These are phyloP conservation scores for Clarias pachynema DNA, from an alignment of 2,797 vertebrate species.

Conservation along the genomic window DNA sequence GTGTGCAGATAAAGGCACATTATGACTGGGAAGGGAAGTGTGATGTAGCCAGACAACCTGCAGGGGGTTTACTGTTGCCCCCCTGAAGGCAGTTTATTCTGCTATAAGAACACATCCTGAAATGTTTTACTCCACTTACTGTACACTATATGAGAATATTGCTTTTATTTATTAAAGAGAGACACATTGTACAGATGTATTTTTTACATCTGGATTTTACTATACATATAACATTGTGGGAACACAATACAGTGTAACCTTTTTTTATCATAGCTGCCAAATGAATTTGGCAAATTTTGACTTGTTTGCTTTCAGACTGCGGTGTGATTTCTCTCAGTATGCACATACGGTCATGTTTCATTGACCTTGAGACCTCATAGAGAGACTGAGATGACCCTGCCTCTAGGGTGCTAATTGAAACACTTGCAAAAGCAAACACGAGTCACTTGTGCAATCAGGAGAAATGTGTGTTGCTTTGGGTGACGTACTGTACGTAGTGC, in stretches of 20 bases:
- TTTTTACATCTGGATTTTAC: not conserved
- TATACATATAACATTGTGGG: not conserved
- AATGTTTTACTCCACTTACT: not conserved
- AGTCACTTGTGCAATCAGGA: slow-evolving; percentile 5
- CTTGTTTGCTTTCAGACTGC: not conserved
- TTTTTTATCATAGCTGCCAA: not conserved
- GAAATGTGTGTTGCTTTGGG: not conserved
- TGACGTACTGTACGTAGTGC: not conserved
- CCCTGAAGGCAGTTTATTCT: not conserved
- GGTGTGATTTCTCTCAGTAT: not conserved
- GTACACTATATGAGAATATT: not conserved
- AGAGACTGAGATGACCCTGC: not conserved
- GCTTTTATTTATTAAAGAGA: not conserved
- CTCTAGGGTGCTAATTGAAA: slow-evolving; percentile 14
- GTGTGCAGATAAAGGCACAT: not conserved
- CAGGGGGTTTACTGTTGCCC: not conserved
- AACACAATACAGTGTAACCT: not conserved
- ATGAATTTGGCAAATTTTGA: not conserved
- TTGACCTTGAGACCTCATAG: not conserved
- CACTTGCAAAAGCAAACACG: slow-evolving; percentile 11
- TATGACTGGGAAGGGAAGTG: not conserved
- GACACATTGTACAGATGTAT: not conserved
- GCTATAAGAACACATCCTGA: not conserved
- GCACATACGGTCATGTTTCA: not conserved
- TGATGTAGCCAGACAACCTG: not conserved